Conservation (phyloP, 92 coral and sea anemone genomes). For the Pocillopora grandis region DNA sequence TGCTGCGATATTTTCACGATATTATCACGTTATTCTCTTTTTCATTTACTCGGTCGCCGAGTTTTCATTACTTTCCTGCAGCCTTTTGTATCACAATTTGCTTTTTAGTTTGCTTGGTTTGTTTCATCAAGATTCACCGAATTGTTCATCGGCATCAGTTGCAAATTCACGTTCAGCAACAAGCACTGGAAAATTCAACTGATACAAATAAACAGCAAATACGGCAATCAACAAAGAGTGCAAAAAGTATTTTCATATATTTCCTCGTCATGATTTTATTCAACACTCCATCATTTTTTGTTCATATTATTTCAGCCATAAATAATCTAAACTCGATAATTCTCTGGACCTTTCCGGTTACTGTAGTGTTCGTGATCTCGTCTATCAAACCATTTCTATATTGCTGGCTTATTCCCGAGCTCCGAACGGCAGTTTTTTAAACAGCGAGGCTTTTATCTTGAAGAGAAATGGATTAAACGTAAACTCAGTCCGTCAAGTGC, state of each 20-base stretch:
- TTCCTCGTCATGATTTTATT: neutral
- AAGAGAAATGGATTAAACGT: neutral
- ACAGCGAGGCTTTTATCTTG: neutral
- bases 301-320: too few species aligned
- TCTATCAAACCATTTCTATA: conserved; percentile 24
- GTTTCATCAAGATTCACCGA: neutral
- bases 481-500: too few species aligned
- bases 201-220: neutral
- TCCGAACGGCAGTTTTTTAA: conserved; percentile 13
- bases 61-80: neutral
- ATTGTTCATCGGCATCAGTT: conserved; percentile 2
- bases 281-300: neutral
- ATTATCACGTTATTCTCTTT: neutral
- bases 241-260: conserved; percentile 4
- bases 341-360: neutral
- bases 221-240: neutral
- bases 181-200: neutral
- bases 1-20: too few species aligned
- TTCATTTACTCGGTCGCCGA: neutral
- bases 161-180: neutral
- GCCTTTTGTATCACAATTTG: neutral
- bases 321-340: too few species aligned
- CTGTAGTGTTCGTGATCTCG: conserved; percentile 6
- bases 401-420: conserved; percentile 20
- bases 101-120: neutral